Conservation (phyloP, 1,140 invertebrate genomes). For the Drosophila pandora region DNA sequence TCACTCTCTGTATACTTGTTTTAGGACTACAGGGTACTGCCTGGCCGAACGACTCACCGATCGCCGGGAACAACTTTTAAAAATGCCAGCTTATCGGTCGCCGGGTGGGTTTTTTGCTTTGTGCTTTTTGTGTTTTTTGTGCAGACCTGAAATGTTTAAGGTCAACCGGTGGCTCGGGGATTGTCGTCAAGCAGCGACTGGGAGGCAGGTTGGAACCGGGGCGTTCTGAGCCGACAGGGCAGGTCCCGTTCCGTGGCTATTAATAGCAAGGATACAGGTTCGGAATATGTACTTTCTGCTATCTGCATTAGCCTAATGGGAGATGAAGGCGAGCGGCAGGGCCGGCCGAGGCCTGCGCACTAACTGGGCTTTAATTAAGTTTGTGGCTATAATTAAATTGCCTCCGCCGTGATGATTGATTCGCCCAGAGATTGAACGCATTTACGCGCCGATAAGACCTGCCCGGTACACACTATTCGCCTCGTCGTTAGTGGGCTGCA, state of each 20-base stretch:
- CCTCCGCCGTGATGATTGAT: conserved; percentile 45
- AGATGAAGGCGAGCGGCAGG: conserved; percentile 8
- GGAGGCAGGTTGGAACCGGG: not conserved
- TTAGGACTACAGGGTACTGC: not conserved
- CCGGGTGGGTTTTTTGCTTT: conserved; percentile 21
- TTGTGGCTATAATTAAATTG: conserved; percentile 39
- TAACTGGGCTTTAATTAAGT: conserved; percentile 44
- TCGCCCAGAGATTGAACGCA: conserved; percentile 36
- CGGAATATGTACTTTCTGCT: conserved; percentile 4
- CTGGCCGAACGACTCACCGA: not conserved
- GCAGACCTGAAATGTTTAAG: conserved; percentile 52
- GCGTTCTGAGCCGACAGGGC: conserved; percentile 15
- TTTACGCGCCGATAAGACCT: conserved; percentile 33
- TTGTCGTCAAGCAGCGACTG: conserved; percentile 38
- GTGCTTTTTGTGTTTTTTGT: conserved; percentile 2
- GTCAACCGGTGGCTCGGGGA: conserved; percentile 51
- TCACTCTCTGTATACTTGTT: conserved; percentile 3
- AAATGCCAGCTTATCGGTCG: conserved; percentile 16
- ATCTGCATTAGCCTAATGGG: conserved; percentile 50
- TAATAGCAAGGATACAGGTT: conserved; percentile 39
- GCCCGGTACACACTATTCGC: not conserved
- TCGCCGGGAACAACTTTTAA: conserved; percentile 29
- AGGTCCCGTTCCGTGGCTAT: conserved; percentile 25
- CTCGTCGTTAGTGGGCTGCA: conserved; percentile 22
- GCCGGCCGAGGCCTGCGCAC: conserved; percentile 31